Conservation (phyloP, 2,113 vertebrate genomes). For the Leptodactylus fuscus region DNA sequence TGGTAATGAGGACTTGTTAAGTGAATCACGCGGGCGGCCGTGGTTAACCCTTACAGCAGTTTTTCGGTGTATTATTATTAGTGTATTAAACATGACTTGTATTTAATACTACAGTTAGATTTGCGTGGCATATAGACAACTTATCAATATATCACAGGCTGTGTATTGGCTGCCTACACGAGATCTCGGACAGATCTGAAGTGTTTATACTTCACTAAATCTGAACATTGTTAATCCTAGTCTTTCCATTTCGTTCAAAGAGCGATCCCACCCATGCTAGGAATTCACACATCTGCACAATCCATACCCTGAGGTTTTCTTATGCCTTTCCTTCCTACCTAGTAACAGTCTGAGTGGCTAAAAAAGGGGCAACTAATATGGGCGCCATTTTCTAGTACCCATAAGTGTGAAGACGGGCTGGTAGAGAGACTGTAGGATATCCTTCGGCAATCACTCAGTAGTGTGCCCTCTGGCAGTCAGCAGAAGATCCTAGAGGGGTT, state of each 20-base stretch:
- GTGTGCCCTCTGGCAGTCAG: too few relatives aligned
- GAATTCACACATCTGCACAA: not conserved
- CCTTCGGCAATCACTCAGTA: too few relatives aligned
- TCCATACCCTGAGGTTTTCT: not conserved
- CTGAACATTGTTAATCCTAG: not conserved
- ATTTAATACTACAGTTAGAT: not conserved
- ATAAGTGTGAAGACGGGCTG: too few relatives aligned
- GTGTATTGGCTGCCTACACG: not conserved
- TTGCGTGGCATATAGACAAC: not conserved
- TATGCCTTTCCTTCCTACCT: not conserved
- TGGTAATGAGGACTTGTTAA: conserved; percentile 30
- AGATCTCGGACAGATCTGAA: not conserved
- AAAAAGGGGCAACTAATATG: not conserved
- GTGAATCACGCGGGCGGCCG: conserved; percentile 1
- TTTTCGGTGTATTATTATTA: conserved; percentile 15
- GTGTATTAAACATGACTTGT: not conserved
- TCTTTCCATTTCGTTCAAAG: conserved; percentile 4
- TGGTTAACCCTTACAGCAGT: not conserved
- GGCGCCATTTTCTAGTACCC: too few relatives aligned
- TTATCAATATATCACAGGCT: not conserved
- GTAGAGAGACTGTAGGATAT: too few relatives aligned
- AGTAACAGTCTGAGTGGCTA: not conserved
- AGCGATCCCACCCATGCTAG: not conserved
- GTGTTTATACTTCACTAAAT: not conserved
- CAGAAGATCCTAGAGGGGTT: too few relatives aligned